Evolutionary conservation across 23 tunicate species (phyloP), one percentile per base, ranked within the genome.

Genomic region (Halocynthia aurantium): DNA sequence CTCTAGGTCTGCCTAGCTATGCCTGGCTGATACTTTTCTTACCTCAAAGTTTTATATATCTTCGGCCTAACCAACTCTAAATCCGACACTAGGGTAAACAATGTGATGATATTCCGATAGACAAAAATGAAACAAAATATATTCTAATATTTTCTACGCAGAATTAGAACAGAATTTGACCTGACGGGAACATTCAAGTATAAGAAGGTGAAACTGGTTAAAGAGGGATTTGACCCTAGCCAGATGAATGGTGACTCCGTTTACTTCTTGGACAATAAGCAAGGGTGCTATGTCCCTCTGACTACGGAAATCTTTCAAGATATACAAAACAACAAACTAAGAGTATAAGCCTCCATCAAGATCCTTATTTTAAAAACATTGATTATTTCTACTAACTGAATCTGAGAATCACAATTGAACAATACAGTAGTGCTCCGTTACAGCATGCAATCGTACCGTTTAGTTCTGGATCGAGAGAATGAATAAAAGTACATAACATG

Each of bases 171-270:
- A 56, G 82, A 82, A 40, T 49, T 92, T 61, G 98, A 92, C 55
- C 9, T 92, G 19, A 92, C 98, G 10, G 98, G 98, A 15, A 92
- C 98, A 7, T 61, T 78, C 31, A 92, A 92, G 62, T 92, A 75
- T 12, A 66, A 90, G 53, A 92, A 92, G 80, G 92, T 82, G 52
- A 82, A 73, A 67, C 55, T 92, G 61, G 62, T 76, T 12, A 62
- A 64, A n/a, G 85, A 92, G 69, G 92, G 98, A 5, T 92, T 74
- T 61, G 55, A 82, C 54, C 81, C 82, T 19, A 62, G 61, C 7
- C 62, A 65, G 5, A 75, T 80, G 40, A 72, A 54, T 6, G 85
- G 67, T 2, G 88, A 89, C 52, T 65, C 82, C 15, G 55, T 89
- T 0, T 89, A 78, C 57, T 89, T 80, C 80, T 7, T 89, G 53